Conservation (phyloP, 2,113 vertebrate genomes). For the Scytalopus superciliaris region DNA sequence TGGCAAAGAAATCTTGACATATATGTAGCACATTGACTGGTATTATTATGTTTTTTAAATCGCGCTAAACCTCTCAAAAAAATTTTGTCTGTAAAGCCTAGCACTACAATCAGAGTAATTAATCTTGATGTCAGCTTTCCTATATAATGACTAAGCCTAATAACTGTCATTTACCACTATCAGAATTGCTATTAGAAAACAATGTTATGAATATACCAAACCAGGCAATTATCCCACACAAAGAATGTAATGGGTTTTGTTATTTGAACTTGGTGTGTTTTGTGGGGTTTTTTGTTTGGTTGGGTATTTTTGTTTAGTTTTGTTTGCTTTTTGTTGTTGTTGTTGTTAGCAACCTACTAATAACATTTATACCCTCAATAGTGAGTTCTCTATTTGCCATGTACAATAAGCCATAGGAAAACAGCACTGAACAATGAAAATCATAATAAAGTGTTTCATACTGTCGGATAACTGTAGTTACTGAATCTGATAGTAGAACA, state of each 20-base stretch:
- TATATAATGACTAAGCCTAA: background rate
- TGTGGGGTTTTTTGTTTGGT: background rate
- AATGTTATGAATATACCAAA: background rate
- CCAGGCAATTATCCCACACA: background rate
- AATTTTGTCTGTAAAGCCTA: background rate
- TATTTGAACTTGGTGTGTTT: background rate
- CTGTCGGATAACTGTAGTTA: background rate
- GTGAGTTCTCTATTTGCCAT: background rate
- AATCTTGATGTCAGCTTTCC: background rate
- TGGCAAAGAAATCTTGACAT: background rate
- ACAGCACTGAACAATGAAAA: background rate
- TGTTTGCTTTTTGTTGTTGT: too few relatives aligned
- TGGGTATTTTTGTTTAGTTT: background rate
- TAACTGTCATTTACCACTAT: background rate
- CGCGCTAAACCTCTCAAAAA: background rate
- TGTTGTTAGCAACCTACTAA: background rate
- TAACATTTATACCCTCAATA: background rate
- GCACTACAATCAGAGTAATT: slow-evolving; percentile 20
- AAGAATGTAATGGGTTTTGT: background rate
- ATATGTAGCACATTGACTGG: background rate
- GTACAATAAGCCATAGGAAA: background rate
- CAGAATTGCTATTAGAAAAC: background rate
- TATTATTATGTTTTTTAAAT: background rate
- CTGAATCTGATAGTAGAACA: background rate
- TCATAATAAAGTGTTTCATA: background rate